Conservation (phyloP, 2,888 invertebrate genomes). For the Clusia tigrina region DNA sequence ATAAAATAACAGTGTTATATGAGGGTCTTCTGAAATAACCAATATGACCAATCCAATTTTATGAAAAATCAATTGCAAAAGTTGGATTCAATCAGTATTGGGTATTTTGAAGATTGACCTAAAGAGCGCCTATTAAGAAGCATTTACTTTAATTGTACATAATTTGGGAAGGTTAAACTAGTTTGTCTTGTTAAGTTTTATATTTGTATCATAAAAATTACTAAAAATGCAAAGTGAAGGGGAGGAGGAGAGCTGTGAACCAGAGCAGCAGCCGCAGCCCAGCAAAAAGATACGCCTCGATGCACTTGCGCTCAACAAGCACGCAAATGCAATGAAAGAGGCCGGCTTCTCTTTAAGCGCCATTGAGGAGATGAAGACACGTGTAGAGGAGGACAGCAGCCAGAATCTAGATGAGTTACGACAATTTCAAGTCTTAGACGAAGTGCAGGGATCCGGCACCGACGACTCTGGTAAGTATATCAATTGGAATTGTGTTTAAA, state of each 20-base stretch:
- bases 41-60: slow-evolving; percentile 65
- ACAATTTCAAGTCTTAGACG: slow-evolving; percentile 74
- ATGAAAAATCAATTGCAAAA: slow-evolving; percentile 56
- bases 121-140: slow-evolving; percentile 40
- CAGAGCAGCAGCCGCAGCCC: slow-evolving; percentile 15
- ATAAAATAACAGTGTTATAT: neutral
- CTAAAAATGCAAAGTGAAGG: neutral
- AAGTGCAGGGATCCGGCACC: slow-evolving; percentile 67
- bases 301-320: slow-evolving; percentile 42
- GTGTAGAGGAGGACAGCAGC: slow-evolving; percentile 50
- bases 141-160: slow-evolving; percentile 26
- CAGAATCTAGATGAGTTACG: slow-evolving; percentile 62
- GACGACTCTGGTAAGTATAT: slow-evolving; percentile 52
- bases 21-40: slow-evolving; percentile 61
- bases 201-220: slow-evolving; percentile 12
- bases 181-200: neutral
- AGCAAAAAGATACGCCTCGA: slow-evolving; percentile 37
- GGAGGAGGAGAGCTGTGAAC: slow-evolving; percentile 1
- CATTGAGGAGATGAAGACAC: slow-evolving; percentile 57
- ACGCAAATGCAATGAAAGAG: slow-evolving; percentile 50
- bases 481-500: neutral
- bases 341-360: slow-evolving; percentile 61
- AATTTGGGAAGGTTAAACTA: slow-evolving; percentile 27
- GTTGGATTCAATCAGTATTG: slow-evolving; percentile 66
- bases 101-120: slow-evolving; percentile 61